phyloP scores from a whole-genome alignment of 2,113 vertebrate species.

The Rhadina sibilatrix region DNA sequence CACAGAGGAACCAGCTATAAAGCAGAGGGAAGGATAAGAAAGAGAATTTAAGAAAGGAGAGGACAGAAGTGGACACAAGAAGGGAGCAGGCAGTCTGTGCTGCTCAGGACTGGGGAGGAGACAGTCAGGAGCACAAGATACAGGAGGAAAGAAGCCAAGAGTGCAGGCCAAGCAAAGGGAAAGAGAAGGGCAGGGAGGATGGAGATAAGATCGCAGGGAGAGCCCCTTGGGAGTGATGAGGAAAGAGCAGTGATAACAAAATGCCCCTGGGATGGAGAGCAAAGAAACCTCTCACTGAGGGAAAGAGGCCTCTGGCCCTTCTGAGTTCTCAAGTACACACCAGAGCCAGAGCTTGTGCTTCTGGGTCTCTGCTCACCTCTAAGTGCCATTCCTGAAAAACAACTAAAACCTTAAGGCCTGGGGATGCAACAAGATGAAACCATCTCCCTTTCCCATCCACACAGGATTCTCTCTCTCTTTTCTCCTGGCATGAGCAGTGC shows the following conservation, averaged over 20 bases:
- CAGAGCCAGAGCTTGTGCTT: background rate
- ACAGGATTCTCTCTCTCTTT: background rate
- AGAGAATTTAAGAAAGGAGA: background rate
- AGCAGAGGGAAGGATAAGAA: background rate
- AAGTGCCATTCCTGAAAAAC: background rate
- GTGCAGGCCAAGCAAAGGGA: background rate
- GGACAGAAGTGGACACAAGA: background rate
- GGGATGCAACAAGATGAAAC: background rate
- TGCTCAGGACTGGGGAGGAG: background rate
- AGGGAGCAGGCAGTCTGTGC: background rate
- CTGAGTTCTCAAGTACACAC: background rate
- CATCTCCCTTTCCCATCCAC: background rate
- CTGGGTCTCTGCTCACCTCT: background rate
- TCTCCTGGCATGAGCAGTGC: accelerated
- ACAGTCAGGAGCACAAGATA: background rate
- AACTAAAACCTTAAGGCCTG: background rate
- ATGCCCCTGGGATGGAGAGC: background rate
- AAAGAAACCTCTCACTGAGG: background rate
- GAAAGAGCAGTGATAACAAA: background rate
- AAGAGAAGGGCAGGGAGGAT: background rate
- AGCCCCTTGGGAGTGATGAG: background rate
- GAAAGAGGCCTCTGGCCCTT: background rate
- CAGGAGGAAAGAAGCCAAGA: background rate
- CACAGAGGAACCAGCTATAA: background rate
- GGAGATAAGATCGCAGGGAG: background rate